A percentile compares a stretch with the other conserved stretches of the same genome.
Conservation (phyloP, 2,797 vertebrate genomes). For the Enoplosus armatus region DNA sequence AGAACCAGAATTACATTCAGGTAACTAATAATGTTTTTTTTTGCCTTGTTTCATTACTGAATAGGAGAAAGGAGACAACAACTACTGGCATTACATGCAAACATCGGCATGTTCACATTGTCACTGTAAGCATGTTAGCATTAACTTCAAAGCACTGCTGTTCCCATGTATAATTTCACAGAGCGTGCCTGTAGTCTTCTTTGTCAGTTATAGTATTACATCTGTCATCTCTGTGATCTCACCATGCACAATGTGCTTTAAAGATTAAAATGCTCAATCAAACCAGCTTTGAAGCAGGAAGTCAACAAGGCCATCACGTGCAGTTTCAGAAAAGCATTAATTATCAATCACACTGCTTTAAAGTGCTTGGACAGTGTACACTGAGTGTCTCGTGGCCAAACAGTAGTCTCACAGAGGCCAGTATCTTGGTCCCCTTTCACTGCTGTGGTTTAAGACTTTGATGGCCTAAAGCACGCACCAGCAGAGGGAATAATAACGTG, state of each 20-base stretch:
- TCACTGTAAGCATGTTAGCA: neutral
- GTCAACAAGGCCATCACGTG: neutral
- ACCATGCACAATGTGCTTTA: constrained; percentile 3
- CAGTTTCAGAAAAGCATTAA: constrained; percentile 8
- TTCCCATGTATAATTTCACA: neutral
- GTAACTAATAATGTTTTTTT: neutral
- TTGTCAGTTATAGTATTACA: neutral
- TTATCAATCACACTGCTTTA: neutral
- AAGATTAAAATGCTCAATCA: constrained; percentile 12
- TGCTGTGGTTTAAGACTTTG: neutral
- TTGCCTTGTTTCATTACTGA: too few relatives aligned
- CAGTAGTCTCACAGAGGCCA: neutral
- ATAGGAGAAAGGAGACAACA: too few relatives aligned
- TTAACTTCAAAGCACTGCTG: neutral
- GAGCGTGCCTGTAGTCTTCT: neutral
- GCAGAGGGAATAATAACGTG: neutral
- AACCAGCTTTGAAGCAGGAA: constrained; percentile 5
- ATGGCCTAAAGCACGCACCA: neutral
- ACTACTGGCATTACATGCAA: neutral
- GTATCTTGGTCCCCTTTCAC: neutral
- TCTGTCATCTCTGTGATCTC: constrained; percentile 15
- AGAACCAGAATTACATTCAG: neutral
- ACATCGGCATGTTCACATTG: neutral
- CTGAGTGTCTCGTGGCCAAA: neutral
- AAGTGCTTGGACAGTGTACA: neutral